Base-by-base conservation (phyloP, 2,797 vertebrate species). In the Acrocephalus scirpaceus region DNA sequence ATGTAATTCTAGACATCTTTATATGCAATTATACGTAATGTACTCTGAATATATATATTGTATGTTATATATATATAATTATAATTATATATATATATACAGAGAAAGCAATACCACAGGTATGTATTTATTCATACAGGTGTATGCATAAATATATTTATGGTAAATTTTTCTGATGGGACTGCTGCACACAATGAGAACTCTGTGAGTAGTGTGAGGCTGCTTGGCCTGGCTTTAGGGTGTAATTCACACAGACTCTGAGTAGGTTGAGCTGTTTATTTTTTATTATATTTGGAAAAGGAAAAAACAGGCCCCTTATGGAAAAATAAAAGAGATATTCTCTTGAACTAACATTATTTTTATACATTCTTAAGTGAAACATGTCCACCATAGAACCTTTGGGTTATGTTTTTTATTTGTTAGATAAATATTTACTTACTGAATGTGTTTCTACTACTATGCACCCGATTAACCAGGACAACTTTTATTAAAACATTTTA, bases 21-120 rank as follows among this genome's bases (percentile, higher is more conserved):
- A 75, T 94, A 95, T 96, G 94, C 80, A 97, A 95, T 95, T 95
- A 89, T 76, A 96, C 21, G 86, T 71, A 90, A 66, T 4, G 4
- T 66, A 73, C 10, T 77, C 87, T 92, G 89, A 94, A 58, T 58
- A 58, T 25, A 56, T 15, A 56, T 86, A 90, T 93, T 38, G 26
- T 16, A 21, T 18, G 60, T 11, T 44, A 50, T 23, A 30, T 53
- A 40, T 50, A 32, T 50, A 21, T 29, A 42, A 34, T 57, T 36
- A 17, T 27, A 36, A 53, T 40, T 51, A 40, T 53, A 38, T 0
- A 89, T 73, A 44, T 50, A 84, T 88, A 96, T 13, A 38, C 9
- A 34, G 23, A 58, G 38, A 54, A 34, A 79, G 44, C 15, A 5
- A 90, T 56, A 61, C 32, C 60, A 45, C 54, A 86, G n/a, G 42